Evolutionary conservation across 2,888 invertebrate species (phyloP).

Genomic region (Macaria notata): DNA sequence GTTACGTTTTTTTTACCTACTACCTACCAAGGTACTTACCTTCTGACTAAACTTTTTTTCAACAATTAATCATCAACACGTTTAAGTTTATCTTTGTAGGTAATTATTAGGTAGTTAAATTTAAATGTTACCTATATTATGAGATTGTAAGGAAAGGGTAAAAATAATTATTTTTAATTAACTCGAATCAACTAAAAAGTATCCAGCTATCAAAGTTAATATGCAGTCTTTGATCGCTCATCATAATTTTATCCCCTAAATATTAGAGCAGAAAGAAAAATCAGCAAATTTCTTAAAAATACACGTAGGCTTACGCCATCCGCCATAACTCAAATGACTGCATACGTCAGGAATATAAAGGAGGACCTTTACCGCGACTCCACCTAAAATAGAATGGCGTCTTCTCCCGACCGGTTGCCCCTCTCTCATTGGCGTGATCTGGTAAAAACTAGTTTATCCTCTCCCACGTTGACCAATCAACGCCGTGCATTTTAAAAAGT

Average conservation of each 20-base stretch:
- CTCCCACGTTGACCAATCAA: slow-evolving; percentile 69
- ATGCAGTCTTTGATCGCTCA: slow-evolving; percentile 36
- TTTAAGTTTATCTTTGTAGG: too few species aligned
- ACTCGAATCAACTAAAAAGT: too few species aligned
- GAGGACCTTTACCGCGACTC: slow-evolving; percentile 67
- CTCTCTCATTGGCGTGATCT: slow-evolving; percentile 63
- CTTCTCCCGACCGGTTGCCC: slow-evolving; percentile 52
- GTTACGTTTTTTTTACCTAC: too few species aligned
- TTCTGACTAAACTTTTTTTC: too few species aligned
- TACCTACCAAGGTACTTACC: too few species aligned
- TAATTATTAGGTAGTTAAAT: too few species aligned
- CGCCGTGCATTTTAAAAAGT: slow-evolving; percentile 58
- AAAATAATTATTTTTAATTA: too few species aligned
- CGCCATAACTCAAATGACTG: slow-evolving; percentile 77
- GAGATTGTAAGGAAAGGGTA: too few species aligned
- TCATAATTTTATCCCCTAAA: slow-evolving; percentile 51
- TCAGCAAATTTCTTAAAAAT: slow-evolving; percentile 69
- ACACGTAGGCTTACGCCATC: slow-evolving; percentile 72
- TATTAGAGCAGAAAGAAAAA: slow-evolving; percentile 48
- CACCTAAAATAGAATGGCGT: slow-evolving; percentile 79
- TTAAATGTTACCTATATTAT: too few species aligned
- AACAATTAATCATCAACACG: too few species aligned
- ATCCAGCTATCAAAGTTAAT: slow-evolving; percentile 3
- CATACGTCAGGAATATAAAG: slow-evolving; percentile 79
- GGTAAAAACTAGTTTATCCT: slow-evolving; percentile 56